Evolutionary conservation across 2,888 invertebrate species (phyloP).

Genomic region (Omphaloscelis lunosa): DNA sequence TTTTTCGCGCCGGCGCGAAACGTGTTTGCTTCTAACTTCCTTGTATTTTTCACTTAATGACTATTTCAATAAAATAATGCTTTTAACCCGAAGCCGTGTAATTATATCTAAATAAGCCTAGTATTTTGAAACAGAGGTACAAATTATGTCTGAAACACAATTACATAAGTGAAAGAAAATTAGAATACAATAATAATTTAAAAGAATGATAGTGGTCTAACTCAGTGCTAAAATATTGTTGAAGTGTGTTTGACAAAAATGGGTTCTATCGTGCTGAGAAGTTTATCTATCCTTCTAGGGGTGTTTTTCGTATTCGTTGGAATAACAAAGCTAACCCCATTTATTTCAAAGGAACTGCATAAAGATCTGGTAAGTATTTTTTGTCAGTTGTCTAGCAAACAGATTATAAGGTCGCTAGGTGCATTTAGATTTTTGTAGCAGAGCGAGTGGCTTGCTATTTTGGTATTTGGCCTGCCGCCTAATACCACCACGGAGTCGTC

Average conservation of each 20-base stretch:
- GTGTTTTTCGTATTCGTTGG: constrained; percentile 99
- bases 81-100: constrained; percentile 28
- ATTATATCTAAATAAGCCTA: constrained; percentile 6
- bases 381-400: constrained; percentile 54
- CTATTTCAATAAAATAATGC: constrained; percentile 42
- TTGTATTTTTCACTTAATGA: constrained; percentile 50
- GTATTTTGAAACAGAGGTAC: constrained; percentile 16
- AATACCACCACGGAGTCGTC: constrained; percentile 83
- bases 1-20: constrained; percentile 90
- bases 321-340: constrained; percentile 97
- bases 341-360: constrained; percentile 98
- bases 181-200: constrained; percentile 20
- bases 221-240: constrained; percentile 64
- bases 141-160: constrained; percentile 44
- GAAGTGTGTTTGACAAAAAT: constrained; percentile 75
- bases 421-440: constrained; percentile 86
- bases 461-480: constrained; percentile 90
- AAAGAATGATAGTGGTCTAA: constrained; percentile 61
- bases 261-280: constrained; percentile 95
- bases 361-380: constrained; percentile 96
- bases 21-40: constrained; percentile 73
- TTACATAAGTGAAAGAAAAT: constrained; percentile 51
- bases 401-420: constrained; percentile 81
- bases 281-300: constrained; percentile 97
- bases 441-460: constrained; percentile 87